Base-by-base conservation (phyloP, 2,797 vertebrate genomes). In the Echiichthys vipera region DNA sequence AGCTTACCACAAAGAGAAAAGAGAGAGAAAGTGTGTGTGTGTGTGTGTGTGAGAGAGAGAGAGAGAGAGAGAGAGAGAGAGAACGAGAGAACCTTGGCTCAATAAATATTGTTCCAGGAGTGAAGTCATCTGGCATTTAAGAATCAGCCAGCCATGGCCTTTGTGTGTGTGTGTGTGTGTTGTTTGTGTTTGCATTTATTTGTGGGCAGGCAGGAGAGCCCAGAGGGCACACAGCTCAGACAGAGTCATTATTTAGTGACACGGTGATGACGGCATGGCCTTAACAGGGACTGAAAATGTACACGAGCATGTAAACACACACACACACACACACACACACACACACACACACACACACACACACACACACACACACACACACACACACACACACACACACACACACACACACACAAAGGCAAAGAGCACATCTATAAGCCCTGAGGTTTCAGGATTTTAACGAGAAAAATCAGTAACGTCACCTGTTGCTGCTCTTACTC, bases 121-220 rank as follows among this genome's bases (percentile, higher is more conserved):
- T 81, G 86, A 92, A 94, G 89, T 92, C 88, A 89, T 91, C 87
- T 95, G 93, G 93, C 94, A 95, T 95, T 95, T 94, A 94, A 90
- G 91, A 92, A 84, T 88, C 88, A 91, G 87, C 84, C 92, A 91
- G 83, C 88, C 80, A 74, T 87, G 55, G 78, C 34, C 55, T 65
- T 59, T 63, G 67, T 56, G 73, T 59, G 54, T 50, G 18, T 4
- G 29, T 53, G 50, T 14, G 18, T 46, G 43, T 46, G 3, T n/a
- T 46, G 20, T 46, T 8, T 45, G 20, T 47, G 47, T 50, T 11
- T 24, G 20, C 36, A 15, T 40, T 3, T 32, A 22, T 56, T 51
- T 77, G 83, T 72, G 77, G 45, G 78, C 67, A 88, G 88, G 88
- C 85, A 80, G 80, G 77, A 89, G 80, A 77, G 71, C 91, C 91